Evolutionary conservation across 2,797 vertebrate species (phyloP).

Genomic region (Coracias cyanogaster): DNA sequence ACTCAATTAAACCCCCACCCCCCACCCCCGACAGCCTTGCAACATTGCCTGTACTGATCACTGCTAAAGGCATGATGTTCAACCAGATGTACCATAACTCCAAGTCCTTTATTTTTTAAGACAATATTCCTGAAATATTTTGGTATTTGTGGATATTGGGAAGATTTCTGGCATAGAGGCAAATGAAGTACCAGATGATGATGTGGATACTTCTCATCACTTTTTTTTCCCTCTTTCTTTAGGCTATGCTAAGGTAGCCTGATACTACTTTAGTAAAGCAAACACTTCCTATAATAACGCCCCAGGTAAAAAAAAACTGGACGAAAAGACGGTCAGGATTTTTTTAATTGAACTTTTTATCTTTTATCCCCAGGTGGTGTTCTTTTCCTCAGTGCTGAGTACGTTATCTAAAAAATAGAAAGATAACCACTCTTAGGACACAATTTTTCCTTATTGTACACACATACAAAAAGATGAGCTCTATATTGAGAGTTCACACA

Average conservation of each 20-base stretch:
- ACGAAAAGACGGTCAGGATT: not conserved
- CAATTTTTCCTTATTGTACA: not conserved
- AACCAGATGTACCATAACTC: not conserved
- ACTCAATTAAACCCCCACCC: not conserved
- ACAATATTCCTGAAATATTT: not conserved
- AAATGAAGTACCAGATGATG: not conserved
- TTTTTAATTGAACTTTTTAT: not conserved
- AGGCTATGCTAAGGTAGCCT: not conserved
- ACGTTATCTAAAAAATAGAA: not conserved
- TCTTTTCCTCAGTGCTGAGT: not conserved
- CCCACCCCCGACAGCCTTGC: too few species aligned
- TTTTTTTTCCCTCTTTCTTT: not conserved
- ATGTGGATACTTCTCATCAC: not conserved
- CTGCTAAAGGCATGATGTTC: not conserved
- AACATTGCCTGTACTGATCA: not conserved
- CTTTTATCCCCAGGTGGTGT: not conserved
- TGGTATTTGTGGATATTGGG: not conserved
- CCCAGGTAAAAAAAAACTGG: not conserved
- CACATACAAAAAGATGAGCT: not conserved
- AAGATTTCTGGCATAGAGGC: not conserved
- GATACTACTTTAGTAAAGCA: not conserved
- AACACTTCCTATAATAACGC: not conserved
- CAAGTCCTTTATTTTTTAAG: not conserved
- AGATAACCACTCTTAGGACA: not conserved
- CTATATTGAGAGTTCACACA: not conserved